Evolutionary conservation across 35 echinoderm and acorn worm genomes (phyloP).

Genomic region (Amphiura filiformis): DNA sequence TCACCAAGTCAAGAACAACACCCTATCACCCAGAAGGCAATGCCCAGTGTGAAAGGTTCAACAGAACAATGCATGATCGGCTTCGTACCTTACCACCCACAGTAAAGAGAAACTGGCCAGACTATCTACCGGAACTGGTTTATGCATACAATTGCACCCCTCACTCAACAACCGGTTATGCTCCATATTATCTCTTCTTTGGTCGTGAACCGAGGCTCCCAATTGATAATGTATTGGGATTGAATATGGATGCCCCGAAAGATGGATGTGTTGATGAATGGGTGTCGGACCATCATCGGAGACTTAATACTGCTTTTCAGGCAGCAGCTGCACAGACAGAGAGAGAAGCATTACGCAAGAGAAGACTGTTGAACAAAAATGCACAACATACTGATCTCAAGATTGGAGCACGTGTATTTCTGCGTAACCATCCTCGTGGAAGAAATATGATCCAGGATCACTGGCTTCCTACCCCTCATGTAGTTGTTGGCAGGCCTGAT

Average conservation of each 20-base stretch:
- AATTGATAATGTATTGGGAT: slow-evolving; percentile 49
- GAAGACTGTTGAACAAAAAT: slow-evolving; percentile 24
- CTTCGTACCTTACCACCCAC: slow-evolving; percentile 42
- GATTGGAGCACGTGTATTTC: slow-evolving; percentile 52
- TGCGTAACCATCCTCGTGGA: slow-evolving; percentile 9
- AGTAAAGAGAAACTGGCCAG: slow-evolving; percentile 58
- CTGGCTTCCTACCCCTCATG: slow-evolving; percentile 14
- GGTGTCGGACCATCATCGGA: slow-evolving; percentile 41
- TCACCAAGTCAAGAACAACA: slow-evolving; percentile 48
- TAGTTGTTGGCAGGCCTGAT: neutral
- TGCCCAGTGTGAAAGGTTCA: slow-evolving; percentile 56
- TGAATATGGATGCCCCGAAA: slow-evolving; percentile 1
- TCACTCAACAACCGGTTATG: slow-evolving; percentile 67
- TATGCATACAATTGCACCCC: slow-evolving; percentile 64
- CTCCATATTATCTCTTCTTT: slow-evolving; percentile 76
- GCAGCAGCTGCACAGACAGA: slow-evolving; percentile 48
- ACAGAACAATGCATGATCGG: slow-evolving; percentile 60
- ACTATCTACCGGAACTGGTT: slow-evolving; percentile 60
- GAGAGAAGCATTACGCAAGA: slow-evolving; percentile 38
- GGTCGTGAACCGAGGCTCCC: slow-evolving; percentile 62
- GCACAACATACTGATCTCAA: slow-evolving; percentile 33
- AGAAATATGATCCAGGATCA: slow-evolving; percentile 52
- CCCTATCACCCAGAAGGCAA: slow-evolving; percentile 70
- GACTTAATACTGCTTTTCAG: slow-evolving; percentile 39
- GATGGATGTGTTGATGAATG: slow-evolving; percentile 5